Conservation (phyloP, 2,888 invertebrate genomes). For the Parnassius apollo region DNA sequence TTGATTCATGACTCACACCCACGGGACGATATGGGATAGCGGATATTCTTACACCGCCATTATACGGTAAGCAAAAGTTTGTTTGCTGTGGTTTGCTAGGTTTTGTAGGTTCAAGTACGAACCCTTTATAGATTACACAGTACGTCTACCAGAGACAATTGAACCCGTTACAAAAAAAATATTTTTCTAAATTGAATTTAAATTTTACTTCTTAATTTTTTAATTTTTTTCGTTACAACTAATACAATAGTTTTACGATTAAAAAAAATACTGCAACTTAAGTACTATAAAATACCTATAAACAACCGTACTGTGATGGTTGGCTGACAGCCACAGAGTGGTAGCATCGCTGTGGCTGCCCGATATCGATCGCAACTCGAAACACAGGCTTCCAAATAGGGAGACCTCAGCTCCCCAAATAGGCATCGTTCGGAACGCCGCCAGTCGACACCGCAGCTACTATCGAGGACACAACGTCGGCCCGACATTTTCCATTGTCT, state of each 20-base stretch:
- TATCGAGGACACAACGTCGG: constrained; percentile 64
- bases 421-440: constrained; percentile 60
- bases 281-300: constrained; percentile 44
- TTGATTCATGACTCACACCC: too few species aligned
- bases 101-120: too few species aligned
- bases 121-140: too few species aligned
- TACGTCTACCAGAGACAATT: too few species aligned
- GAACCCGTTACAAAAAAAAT: too few species aligned
- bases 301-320: constrained; percentile 51
- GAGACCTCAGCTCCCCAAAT: constrained; percentile 65
- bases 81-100: too few species aligned
- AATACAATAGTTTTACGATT: background rate
- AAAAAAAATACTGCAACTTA: constrained; percentile 12
- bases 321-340: constrained; percentile 45
- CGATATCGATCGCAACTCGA: constrained; percentile 73
- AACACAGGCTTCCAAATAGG: constrained; percentile 78
- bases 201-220: too few species aligned
- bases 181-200: too few species aligned
- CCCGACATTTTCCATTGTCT: constrained; percentile 70
- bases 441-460: constrained; percentile 41
- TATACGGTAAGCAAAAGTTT: too few species aligned
- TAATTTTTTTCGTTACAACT: too few species aligned
- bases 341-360: constrained; percentile 47
- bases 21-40: too few species aligned
- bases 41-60: too few species aligned